A percentile compares a stretch with the other conserved stretches of the same genome.
Evolutionary conservation across 2,797 vertebrate genomes (phyloP).

Genomic region (Furcifer pardalis): DNA sequence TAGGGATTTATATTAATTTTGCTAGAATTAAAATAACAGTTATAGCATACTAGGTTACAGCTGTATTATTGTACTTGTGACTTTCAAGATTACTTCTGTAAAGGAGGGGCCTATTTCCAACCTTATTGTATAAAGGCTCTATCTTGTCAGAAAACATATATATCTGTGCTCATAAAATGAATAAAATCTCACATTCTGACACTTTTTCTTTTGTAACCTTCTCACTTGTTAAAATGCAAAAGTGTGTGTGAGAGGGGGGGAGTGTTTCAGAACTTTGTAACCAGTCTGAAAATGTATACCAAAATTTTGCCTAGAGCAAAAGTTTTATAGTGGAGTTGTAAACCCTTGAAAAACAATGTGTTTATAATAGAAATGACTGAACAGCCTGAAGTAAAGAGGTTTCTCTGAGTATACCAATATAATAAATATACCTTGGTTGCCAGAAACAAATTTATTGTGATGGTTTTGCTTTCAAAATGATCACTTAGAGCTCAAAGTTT

Average conservation of each 20-base stretch:
- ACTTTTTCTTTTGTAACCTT: not conserved
- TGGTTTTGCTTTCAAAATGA: constrained; percentile 19
- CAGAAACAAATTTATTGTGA: constrained; percentile 23
- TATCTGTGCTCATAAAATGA: not conserved
- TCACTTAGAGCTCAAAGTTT: not conserved
- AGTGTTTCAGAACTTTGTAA: not conserved
- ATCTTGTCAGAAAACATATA: not conserved
- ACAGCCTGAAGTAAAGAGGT: not conserved
- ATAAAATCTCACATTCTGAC: not conserved
- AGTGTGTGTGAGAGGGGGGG: no score
- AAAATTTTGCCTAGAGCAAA: constrained; percentile 15
- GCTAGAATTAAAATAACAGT: not conserved
- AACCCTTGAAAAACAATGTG: constrained; percentile 34
- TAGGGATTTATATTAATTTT: no score
- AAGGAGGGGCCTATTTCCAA: not conserved
- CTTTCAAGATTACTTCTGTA: not conserved
- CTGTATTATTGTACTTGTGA: not conserved
- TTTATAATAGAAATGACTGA: constrained; percentile 36
- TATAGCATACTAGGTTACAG: not conserved
- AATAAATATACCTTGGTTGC: constrained; percentile 26
- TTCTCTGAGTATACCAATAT: constrained; percentile 1
- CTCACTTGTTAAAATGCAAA: not conserved
- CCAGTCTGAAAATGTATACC: not conserved
- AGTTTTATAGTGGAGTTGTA: constrained; percentile 22
- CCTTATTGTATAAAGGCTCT: not conserved